Evolutionary conservation across 30 jellyfish, hydroid and myxozoan genomes (phyloP).

Genomic region (Hydractinia echinata): DNA sequence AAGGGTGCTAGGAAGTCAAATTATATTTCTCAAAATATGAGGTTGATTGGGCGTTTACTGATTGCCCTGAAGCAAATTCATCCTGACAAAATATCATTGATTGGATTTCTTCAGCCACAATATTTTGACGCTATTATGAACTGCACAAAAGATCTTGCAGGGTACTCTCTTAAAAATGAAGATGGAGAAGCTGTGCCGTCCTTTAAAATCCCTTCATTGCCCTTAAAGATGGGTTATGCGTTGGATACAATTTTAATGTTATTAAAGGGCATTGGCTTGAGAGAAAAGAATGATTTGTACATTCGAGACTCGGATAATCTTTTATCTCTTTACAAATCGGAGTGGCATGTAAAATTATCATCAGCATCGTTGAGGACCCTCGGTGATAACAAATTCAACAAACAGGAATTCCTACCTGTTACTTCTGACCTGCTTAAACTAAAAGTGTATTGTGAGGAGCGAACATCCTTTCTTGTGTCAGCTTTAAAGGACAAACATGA

Average conservation of each 20-base stretch:
- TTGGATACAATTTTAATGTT: slow-evolving; percentile 19
- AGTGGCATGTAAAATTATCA: slow-evolving; percentile 32
- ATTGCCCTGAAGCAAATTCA: slow-evolving; percentile 12
- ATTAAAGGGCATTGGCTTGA: slow-evolving; percentile 25
- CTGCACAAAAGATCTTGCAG: slow-evolving; percentile 36
- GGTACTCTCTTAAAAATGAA: not conserved
- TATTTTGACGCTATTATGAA: slow-evolving; percentile 22
- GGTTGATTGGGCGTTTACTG: slow-evolving; percentile 40
- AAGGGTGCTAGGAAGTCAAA: slow-evolving; percentile 38
- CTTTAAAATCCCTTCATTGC: slow-evolving; percentile 24
- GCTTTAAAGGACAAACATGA: not conserved
- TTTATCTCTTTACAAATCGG: slow-evolving; percentile 9
- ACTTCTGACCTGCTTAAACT: slow-evolving; percentile 37
- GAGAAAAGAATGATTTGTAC: slow-evolving; percentile 8
- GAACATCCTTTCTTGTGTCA: slow-evolving; percentile 2
- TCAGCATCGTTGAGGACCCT: slow-evolving; percentile 32
- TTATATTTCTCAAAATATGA: slow-evolving; percentile 40
- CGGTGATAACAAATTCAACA: slow-evolving; percentile 21
- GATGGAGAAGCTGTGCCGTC: slow-evolving; percentile 26
- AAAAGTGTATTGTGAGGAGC: not conserved
- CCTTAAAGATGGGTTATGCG: slow-evolving; percentile 32
- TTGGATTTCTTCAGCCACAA: slow-evolving; percentile 31
- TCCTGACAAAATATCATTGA: not conserved
- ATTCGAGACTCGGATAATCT: slow-evolving; percentile 5
- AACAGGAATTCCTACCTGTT: slow-evolving; percentile 19